These are phyloP conservation scores for Pomatorhinus ruficollis DNA, from an alignment of 2,113 vertebrate genomes.

Conservation along the genomic window DNA sequence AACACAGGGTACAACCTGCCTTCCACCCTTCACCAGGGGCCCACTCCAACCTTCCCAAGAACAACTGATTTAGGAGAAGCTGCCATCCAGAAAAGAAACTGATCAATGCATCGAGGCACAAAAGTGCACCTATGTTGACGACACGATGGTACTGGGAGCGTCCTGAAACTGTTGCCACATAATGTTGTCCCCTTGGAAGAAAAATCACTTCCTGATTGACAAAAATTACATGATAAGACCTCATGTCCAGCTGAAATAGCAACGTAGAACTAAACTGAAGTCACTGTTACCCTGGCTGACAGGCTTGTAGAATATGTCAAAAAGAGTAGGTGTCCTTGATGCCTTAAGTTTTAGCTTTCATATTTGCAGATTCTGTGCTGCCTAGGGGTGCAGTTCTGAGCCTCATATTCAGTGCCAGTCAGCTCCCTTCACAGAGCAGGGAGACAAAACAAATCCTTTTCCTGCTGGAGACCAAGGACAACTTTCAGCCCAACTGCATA, in stretches of 20 bases:
- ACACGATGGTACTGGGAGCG: rapidly evolving
- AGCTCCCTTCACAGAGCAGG: no score
- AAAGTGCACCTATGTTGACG: rapidly evolving
- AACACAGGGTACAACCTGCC: background rate
- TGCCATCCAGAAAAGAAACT: rapidly evolving
- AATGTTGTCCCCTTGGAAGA: background rate
- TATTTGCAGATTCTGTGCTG: no score
- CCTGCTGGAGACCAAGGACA: no score
- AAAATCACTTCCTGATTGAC: background rate
- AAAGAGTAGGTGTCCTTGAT: background rate
- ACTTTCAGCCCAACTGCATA: no score
- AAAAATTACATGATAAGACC: background rate
- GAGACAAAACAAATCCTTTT: no score
- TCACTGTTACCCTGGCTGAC: background rate
- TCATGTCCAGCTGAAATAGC: background rate
- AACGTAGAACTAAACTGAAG: background rate
- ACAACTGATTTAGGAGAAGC: background rate
- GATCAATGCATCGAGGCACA: background rate
- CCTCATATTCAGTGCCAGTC: no score
- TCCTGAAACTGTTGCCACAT: background rate
- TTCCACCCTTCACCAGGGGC: background rate
- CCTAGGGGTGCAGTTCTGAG: no score
- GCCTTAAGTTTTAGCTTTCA: no score
- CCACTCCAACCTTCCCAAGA: background rate
- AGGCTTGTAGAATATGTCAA: background rate